These are phyloP conservation scores for Thysanoteuthis rhombus DNA, from an alignment of 2,888 invertebrate species.

Conservation along the genomic window DNA sequence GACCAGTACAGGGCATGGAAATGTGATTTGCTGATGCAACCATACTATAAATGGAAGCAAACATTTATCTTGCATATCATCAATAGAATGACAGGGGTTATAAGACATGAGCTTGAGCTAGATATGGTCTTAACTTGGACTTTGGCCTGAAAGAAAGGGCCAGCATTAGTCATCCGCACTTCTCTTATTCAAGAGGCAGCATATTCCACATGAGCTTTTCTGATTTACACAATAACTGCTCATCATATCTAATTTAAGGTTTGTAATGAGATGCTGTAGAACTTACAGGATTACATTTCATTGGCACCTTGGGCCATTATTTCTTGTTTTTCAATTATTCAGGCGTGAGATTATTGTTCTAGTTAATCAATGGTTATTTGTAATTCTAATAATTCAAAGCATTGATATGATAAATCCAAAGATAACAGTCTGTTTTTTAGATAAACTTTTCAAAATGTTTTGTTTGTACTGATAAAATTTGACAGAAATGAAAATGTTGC, in stretches of 20 bases:
- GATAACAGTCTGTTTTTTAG: neutral
- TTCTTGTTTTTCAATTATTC: neutral
- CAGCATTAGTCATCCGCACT: neutral
- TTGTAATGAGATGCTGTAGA: neutral
- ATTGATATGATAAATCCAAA: neutral
- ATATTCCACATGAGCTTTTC: neutral
- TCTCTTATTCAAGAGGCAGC: neutral
- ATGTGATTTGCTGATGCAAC: neutral
- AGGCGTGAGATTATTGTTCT: neutral
- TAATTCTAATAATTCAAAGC: neutral
- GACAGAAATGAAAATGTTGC: neutral
- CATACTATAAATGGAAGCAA: neutral
- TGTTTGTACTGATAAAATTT: neutral
- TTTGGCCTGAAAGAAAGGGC: neutral
- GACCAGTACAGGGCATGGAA: no score
- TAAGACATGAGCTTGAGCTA: neutral
- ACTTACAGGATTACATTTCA: neutral
- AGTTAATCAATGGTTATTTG: neutral
- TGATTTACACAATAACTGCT: neutral
- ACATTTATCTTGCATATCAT: neutral
- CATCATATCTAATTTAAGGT: neutral
- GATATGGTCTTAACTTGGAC: slow-evolving; percentile 12
- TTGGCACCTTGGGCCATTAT: neutral
- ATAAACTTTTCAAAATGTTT: neutral
- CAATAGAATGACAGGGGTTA: neutral